These are phyloP conservation scores for Sebastes alutus DNA, from an alignment of 2,797 vertebrate genomes.

Conservation along the genomic window DNA sequence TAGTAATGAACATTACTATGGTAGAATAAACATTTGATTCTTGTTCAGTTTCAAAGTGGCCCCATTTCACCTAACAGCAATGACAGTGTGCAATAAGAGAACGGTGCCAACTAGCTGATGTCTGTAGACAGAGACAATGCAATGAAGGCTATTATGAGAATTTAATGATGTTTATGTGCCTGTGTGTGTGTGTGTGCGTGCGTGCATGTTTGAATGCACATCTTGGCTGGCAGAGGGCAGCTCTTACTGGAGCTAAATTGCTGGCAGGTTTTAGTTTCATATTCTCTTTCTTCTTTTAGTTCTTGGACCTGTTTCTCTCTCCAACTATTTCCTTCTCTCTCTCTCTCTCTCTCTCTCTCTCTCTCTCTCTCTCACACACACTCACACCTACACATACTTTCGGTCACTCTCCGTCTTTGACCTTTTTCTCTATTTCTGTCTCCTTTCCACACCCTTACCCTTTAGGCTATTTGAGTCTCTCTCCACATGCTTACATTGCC, in stretches of 20 bases:
- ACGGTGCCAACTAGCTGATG: background rate
- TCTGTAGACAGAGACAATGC: background rate
- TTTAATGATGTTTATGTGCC: background rate
- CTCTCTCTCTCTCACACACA: background rate
- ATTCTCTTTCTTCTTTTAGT: constrained; percentile 35
- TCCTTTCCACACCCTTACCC: constrained; percentile 5
- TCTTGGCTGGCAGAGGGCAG: constrained; percentile 16
- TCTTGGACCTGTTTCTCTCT: background rate
- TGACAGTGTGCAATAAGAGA: background rate
- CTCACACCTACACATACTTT: background rate
- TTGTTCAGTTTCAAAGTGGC: background rate
- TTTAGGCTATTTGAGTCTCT: constrained; percentile 22
- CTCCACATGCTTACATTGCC: constrained; percentile 15
- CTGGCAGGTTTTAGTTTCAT: constrained; percentile 29
- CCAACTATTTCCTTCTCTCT: background rate
- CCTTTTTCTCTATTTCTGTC: constrained; percentile 36
- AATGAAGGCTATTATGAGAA: constrained; percentile 3
- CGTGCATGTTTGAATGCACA: background rate
- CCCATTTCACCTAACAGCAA: background rate
- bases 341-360: background rate
- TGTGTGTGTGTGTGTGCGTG: background rate
- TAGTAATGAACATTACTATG: background rate
- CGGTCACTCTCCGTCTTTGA: constrained; percentile 37
- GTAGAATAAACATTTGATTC: background rate
- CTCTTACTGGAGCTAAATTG: constrained; percentile 11